Evolutionary conservation across 2,888 invertebrate species (phyloP).

Genomic region (Eupeodes luniger): DNA sequence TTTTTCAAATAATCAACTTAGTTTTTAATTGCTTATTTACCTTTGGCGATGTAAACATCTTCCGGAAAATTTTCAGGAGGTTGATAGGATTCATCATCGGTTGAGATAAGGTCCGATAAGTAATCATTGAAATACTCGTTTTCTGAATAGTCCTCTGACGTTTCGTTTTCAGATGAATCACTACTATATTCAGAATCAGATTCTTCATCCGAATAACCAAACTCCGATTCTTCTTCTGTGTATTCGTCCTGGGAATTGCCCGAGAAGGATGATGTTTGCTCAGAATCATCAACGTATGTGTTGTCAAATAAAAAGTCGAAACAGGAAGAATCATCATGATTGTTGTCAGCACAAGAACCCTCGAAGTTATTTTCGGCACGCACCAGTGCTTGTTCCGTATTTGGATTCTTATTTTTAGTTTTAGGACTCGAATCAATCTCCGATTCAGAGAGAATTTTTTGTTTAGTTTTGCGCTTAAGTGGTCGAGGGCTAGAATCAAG

Average conservation of each 20-base stretch:
- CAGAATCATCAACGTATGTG: not conserved
- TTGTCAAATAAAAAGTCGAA: not conserved
- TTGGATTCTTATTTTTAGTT: not conserved
- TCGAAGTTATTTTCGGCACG: slow-evolving; percentile 17
- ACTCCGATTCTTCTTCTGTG: not conserved
- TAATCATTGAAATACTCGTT: not conserved
- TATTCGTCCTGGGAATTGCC: not conserved
- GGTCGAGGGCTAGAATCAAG: not conserved
- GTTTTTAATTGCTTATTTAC: slow-evolving; percentile 53
- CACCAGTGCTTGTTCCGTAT: not conserved
- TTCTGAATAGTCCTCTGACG: not conserved
- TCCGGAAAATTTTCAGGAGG: slow-evolving; percentile 77
- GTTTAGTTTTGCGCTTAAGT: not conserved
- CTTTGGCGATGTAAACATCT: slow-evolving; percentile 79
- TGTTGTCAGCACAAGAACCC: not conserved
- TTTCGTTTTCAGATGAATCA: not conserved
- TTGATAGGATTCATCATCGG: slow-evolving; percentile 48
- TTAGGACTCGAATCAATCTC: not conserved
- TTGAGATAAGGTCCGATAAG: not conserved
- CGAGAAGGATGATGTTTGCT: not conserved
- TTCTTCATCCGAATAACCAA: not conserved
- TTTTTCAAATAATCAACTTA: too few species aligned
- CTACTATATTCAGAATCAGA: not conserved
- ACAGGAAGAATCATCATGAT: not conserved
- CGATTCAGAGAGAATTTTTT: not conserved